Evolutionary conservation across 2,797 vertebrate genomes (phyloP).

Genomic region (Pipistrellus pygmaeus): DNA sequence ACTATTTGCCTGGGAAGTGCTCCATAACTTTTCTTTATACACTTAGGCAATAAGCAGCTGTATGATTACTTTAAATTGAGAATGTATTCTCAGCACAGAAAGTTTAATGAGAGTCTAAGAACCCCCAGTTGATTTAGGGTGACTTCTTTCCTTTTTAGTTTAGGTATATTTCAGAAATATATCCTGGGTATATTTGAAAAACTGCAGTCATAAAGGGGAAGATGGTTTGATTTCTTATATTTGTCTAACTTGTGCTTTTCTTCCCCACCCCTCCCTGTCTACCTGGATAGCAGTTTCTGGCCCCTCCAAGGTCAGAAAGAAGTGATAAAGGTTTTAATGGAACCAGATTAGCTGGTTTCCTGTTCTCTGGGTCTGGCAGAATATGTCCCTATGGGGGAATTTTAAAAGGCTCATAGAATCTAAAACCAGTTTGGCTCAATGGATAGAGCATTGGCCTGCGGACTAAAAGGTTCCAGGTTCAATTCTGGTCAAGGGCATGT

Average conservation of each 20-base stretch:
- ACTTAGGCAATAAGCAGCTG: neutral
- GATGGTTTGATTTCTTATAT: neutral
- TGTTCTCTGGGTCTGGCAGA: neutral
- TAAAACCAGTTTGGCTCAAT: no score
- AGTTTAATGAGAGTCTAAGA: neutral
- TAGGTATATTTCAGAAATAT: neutral
- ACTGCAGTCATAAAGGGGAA: neutral
- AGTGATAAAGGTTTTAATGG: neutral
- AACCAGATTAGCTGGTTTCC: neutral
- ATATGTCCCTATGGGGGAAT: neutral
- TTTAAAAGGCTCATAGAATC: neutral
- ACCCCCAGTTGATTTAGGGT: neutral
- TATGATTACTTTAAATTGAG: neutral
- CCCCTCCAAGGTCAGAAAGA: neutral
- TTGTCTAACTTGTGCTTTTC: neutral
- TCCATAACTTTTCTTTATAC: neutral
- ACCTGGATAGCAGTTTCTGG: neutral
- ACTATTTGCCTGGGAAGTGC: neutral
- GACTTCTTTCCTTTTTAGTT: constrained; percentile 17
- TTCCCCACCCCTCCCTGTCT: neutral
- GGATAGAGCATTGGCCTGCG: no score
- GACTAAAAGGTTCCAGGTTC: no score
- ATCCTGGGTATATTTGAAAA: constrained; percentile 4
- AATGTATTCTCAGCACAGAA: neutral
- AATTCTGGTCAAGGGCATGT: no score